phyloP scores from a whole-genome alignment of 1,140 invertebrate genomes.

The Propsilocerus akamusi region DNA sequence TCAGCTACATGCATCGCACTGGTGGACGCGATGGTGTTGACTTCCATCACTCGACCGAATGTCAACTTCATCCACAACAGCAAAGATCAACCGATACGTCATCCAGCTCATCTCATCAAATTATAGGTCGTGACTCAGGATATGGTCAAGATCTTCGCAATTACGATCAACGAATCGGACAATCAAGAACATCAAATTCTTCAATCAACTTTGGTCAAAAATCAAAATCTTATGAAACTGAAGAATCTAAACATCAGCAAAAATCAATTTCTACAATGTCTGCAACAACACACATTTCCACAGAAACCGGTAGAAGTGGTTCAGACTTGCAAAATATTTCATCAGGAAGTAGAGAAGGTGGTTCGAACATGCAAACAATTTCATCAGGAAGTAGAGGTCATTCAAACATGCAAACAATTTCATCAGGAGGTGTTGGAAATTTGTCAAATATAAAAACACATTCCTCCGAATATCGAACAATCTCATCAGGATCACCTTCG shows the following conservation, averaged over 20 bases:
- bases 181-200: neutral
- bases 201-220: neutral
- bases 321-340: neutral
- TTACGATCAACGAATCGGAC: neutral
- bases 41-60: neutral
- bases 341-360: neutral
- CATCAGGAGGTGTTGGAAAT: neutral
- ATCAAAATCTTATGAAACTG: neutral
- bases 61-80: neutral
- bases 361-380: neutral
- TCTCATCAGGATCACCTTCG: neutral
- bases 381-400: neutral
- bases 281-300: neutral
- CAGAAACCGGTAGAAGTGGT: neutral
- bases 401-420: neutral
- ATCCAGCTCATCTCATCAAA: neutral
- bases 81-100: neutral
- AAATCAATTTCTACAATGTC: neutral
- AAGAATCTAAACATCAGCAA: neutral
- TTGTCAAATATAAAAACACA: too few relatives aligned
- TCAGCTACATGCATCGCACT: slow-evolving; percentile 49
- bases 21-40: neutral
- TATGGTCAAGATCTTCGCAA: neutral
- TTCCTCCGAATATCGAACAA: too few relatives aligned
- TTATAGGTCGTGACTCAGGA: neutral